Base-by-base conservation (phyloP, 2,888 invertebrate species). In the Ochropacha duplaris region DNA sequence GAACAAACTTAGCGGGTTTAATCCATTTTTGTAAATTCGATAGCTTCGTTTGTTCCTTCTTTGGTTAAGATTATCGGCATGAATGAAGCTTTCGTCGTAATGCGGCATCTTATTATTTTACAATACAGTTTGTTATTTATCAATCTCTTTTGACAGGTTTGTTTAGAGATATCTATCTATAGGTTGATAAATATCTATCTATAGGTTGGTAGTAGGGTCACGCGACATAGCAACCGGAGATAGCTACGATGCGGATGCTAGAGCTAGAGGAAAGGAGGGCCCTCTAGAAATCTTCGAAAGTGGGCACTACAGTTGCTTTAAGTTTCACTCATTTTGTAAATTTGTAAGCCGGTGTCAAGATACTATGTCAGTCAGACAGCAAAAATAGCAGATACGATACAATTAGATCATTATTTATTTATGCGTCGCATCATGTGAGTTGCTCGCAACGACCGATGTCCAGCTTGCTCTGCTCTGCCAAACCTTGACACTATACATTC, bases 381-480 rank as follows among this genome's bases (percentile, higher is more conserved):
- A 78, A 78, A 89, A 91, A 90, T 91, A 90, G 87, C 84, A 59
- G 76, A 79, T 77, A 79, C 78, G 68, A 78, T 86, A 90, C 86
- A 89, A 91, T 92, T 92, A 92, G 92, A 83, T 92, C 92, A 92
- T 87, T 90, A 87, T 87, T 88, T 91, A 92, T 91, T 92, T 90
- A 88, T 86, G 75, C 82, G 76, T 76, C 68, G 70, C 77, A 80
- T 80, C 76, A 77, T 79, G 76, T 77, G 77, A 80, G 77, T 76
- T 78, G 80, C 78, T 73, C 81, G 81, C 74, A 75, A 71, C 73
- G 77, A 78, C 78, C 78, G 78, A 71, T 85, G 77, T 76, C 81
- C 82, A 81, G 78, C 66, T 65, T 74, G 74, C 62, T 75, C 71
- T 71, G 69, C 62, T 76, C 71, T 71, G 69, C 66, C 74, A 83